Conservation (phyloP, 2,888 invertebrate genomes). For the Eumerus sabulonum region DNA sequence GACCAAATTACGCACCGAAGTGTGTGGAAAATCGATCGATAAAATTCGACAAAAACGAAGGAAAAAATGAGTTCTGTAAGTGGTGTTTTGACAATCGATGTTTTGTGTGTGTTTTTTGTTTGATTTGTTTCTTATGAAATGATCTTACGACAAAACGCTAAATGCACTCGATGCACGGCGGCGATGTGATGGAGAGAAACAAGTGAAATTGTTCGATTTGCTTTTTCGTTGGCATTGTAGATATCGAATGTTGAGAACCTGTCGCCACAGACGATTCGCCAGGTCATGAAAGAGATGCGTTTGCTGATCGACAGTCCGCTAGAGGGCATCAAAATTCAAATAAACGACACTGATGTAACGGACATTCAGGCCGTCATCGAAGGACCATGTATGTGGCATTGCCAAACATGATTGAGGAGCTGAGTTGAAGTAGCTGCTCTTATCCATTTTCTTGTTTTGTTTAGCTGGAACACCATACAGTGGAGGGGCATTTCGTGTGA, state of each 20-base stretch:
- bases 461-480: constrained; percentile 94
- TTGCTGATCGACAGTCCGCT: constrained; percentile 90
- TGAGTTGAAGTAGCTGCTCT: background rate
- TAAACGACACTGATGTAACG: constrained; percentile 95
- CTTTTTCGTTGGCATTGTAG: constrained; percentile 77
- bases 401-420: constrained; percentile 2
- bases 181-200: background rate
- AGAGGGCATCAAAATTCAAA: constrained; percentile 93
- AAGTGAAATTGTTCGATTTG: background rate
- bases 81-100: constrained; percentile 29
- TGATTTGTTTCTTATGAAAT: constrained; percentile 8
- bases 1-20: constrained; percentile 32
- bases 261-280: constrained; percentile 93
- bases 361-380: constrained; percentile 95
- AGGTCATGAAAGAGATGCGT: constrained; percentile 93
- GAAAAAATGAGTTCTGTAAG: constrained; percentile 65
- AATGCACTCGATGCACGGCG: background rate
- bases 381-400: constrained; percentile 84
- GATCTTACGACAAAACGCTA: constrained; percentile 19
- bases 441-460: too few relatives aligned
- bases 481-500: constrained; percentile 93
- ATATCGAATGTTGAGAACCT: constrained; percentile 97
- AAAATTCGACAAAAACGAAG: constrained; percentile 56
- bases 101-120: constrained; percentile 2
- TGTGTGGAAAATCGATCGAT: constrained; percentile 55